Conservation (phyloP, 2,797 vertebrate genomes). For the Hypotaenidia okinawae region DNA sequence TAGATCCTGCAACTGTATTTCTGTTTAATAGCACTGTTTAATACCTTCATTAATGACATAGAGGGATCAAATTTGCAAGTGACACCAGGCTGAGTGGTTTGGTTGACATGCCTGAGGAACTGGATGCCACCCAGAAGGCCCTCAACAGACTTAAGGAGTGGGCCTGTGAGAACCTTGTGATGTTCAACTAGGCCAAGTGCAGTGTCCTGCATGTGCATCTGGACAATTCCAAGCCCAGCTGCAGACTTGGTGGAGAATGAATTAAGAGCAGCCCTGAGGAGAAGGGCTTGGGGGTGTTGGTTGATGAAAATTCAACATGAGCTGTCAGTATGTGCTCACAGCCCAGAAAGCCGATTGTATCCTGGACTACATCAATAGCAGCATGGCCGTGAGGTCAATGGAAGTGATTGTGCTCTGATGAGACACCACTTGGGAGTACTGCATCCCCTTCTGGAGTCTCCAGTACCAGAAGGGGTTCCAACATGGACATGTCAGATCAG, state of each 20-base stretch:
- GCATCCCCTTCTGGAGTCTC: fast-evolving
- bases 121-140: neutral
- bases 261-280: neutral
- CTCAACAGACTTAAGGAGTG: neutral
- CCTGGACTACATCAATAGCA: neutral
- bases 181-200: neutral
- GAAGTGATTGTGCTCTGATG: neutral
- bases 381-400: too few species aligned
- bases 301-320: neutral
- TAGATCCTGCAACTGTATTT: neutral
- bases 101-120: neutral
- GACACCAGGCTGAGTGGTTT: neutral
- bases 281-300: too few species aligned
- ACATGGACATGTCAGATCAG: neutral
- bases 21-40: neutral
- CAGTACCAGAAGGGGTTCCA: neutral
- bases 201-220: neutral
- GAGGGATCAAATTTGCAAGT: neutral
- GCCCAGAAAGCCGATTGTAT: neutral
- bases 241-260: neutral
- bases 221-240: neutral
- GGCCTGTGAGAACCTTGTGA: neutral
- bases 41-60: neutral
- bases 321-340: fast-evolving
- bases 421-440: neutral